Percentiles rank a stretch among this genome's conserved stretches.
Evolutionary conservation across 2,888 invertebrate genomes (phyloP).

Genomic region (Podotricha telesiphe): DNA sequence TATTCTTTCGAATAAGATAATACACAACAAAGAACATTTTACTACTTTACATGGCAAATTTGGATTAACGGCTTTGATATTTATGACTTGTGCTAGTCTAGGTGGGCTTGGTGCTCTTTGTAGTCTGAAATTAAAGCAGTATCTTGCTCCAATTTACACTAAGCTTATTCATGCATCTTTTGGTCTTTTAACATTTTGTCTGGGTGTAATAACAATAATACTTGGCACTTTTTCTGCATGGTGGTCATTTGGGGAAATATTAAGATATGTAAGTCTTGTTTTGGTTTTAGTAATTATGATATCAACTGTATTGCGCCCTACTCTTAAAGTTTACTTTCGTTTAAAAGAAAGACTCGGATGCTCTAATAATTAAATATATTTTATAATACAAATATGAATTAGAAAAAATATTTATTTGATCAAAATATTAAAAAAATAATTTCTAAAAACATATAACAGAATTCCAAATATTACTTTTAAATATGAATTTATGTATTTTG

Average conservation of each 20-base stretch:
- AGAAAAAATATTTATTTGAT: background rate
- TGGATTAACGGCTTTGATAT: conserved; percentile 70
- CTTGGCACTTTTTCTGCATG: conserved; percentile 70
- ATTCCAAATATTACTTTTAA: background rate
- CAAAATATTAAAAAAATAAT: background rate
- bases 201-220: conserved; percentile 71
- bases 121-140: conserved; percentile 73
- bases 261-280: conserved; percentile 63
- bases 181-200: conserved; percentile 69
- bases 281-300: conserved; percentile 67
- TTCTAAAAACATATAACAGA: background rate
- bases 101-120: conserved; percentile 75
- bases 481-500: background rate
- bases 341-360: conserved; percentile 74
- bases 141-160: conserved; percentile 74
- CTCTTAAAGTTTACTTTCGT: conserved; percentile 75
- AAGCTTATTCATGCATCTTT: conserved; percentile 74
- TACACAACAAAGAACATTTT: conserved; percentile 66
- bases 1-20: conserved; percentile 73
- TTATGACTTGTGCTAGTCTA: conserved; percentile 69
- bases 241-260: conserved; percentile 70
- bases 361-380: conserved; percentile 56
- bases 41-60: conserved; percentile 71
- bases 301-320: conserved; percentile 71
- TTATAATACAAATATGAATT: background rate